Conservation (phyloP, 2,888 invertebrate species). For the Glaucopsyche alexis region DNA sequence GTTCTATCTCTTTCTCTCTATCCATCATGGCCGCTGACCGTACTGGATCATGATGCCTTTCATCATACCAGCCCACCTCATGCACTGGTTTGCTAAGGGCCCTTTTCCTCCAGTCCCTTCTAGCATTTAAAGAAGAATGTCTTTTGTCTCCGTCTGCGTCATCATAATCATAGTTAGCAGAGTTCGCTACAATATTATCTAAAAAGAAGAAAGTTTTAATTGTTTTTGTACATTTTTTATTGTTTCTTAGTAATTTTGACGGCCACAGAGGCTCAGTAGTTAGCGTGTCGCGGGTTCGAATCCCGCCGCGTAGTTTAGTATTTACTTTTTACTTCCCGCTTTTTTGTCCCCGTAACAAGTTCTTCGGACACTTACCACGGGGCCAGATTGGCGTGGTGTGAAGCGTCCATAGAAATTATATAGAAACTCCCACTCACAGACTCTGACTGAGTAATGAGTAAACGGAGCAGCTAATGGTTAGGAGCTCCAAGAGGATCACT, state of each 20-base stretch:
- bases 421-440: too few relatives aligned
- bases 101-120: conserved; percentile 67
- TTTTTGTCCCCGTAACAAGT: too few relatives aligned
- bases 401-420: too few relatives aligned
- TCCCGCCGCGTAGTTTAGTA: too few relatives aligned
- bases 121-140: conserved; percentile 58
- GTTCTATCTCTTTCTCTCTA: conserved; percentile 52
- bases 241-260: neutral
- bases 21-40: conserved; percentile 43
- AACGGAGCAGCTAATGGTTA: neutral
- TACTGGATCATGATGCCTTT: conserved; percentile 56
- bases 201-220: conserved; percentile 38
- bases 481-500: neutral
- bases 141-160: conserved; percentile 58
- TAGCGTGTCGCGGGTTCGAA: too few relatives aligned
- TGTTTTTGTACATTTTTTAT: neutral
- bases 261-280: too few relatives aligned
- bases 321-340: too few relatives aligned
- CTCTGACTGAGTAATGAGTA: too few relatives aligned
- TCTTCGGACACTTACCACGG: too few relatives aligned
- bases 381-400: too few relatives aligned
- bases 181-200: conserved; percentile 62
- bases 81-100: conserved; percentile 55
- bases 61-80: conserved; percentile 55
- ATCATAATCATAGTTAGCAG: conserved; percentile 62